Conservation (phyloP, 2,113 vertebrate genomes). For the Grantiella picta region DNA sequence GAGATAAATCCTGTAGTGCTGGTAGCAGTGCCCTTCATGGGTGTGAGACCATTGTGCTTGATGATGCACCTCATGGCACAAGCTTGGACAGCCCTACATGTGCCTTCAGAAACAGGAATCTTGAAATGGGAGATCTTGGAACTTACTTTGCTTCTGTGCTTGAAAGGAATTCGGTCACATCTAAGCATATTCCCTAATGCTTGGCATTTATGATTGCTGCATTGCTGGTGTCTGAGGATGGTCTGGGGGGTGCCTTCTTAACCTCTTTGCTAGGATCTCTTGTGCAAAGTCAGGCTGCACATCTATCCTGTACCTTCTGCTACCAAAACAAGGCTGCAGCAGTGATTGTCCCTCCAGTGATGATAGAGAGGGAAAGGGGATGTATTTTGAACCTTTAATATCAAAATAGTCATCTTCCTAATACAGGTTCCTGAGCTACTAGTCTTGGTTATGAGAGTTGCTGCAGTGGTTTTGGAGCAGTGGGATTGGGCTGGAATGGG, state of each 20-base stretch:
- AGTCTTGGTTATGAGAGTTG: not conserved
- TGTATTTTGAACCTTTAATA: not conserved
- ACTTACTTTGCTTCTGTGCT: not conserved
- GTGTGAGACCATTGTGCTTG: fast-evolving
- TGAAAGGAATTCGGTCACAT: fast-evolving
- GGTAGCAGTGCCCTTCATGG: not conserved
- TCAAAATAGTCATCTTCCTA: not conserved
- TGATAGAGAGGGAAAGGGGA: not conserved
- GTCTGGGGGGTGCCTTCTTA: not conserved
- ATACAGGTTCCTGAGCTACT: not conserved
- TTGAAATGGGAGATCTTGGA: not conserved
- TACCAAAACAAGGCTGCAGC: not conserved
- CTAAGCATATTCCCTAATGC: not conserved
- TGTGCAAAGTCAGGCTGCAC: not conserved
- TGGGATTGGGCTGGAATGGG: not conserved
- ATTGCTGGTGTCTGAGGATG: not conserved
- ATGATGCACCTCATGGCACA: fast-evolving
- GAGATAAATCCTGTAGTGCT: not conserved
- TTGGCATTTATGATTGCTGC: not conserved
- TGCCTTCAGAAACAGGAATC: not conserved
- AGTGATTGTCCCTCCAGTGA: fast-evolving
- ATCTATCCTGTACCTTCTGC: not conserved
- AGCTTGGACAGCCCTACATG: fast-evolving
- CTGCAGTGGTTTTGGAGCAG: not conserved
- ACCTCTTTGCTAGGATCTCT: not conserved